Evolutionary conservation across 2,113 vertebrate genomes (phyloP).

Genomic region (Vidua macroura): DNA sequence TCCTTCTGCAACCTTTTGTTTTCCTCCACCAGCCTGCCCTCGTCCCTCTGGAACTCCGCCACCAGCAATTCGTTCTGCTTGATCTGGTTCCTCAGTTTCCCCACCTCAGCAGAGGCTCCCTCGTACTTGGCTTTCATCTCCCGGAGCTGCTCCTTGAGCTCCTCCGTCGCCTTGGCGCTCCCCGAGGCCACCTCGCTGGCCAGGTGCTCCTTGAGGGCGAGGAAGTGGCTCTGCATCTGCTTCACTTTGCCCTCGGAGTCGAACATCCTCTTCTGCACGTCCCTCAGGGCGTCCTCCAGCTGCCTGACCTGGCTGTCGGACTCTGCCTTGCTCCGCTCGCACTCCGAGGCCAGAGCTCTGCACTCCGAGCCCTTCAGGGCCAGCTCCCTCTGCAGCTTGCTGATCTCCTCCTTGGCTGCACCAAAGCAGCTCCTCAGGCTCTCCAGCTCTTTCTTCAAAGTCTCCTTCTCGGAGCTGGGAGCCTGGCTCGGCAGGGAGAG

Average conservation of each 20-base stretch:
- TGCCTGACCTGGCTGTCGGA: conserved; percentile 89
- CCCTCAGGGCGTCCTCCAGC: conserved; percentile 89
- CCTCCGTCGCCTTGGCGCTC: conserved; percentile 73
- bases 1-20: conserved; percentile 80
- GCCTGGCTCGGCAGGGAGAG: conserved; percentile 57
- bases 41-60: conserved; percentile 86
- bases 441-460: conserved; percentile 81
- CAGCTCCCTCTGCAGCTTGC: conserved; percentile 81
- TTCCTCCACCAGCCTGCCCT: conserved; percentile 81
- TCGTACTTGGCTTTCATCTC: conserved; percentile 91
- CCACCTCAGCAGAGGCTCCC: conserved; percentile 89
- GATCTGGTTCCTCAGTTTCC: conserved; percentile 88
- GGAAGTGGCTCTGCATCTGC: conserved; percentile 93
- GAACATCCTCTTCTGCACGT: conserved; percentile 97
- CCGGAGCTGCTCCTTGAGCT: conserved; percentile 85
- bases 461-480: conserved; percentile 71
- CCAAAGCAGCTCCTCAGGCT: conserved; percentile 75
- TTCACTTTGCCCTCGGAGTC: conserved; percentile 96
- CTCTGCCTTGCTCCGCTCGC: conserved; percentile 82
- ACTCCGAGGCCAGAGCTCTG: conserved; percentile 76
- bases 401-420: conserved; percentile 77
- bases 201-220: conserved; percentile 91
- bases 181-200: conserved; percentile 61
- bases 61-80: conserved; percentile 87
- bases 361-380: conserved; percentile 82